Evolutionary conservation across 2,888 invertebrate genomes (phyloP).

Genomic region (Unio pictorum): DNA sequence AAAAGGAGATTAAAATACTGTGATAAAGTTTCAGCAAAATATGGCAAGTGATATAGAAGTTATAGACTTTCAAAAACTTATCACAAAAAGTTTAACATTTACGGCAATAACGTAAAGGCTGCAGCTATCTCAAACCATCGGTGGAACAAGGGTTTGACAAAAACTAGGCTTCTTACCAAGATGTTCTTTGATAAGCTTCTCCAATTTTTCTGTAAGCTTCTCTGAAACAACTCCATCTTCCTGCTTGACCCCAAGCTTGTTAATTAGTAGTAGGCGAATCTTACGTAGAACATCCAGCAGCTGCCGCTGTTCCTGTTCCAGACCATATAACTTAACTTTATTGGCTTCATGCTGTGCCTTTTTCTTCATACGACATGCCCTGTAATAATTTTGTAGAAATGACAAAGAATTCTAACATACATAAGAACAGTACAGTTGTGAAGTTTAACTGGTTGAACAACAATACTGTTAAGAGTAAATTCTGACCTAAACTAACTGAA

Average conservation of each 20-base stretch:
- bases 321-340: conserved; percentile 93
- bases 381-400: conserved; percentile 46
- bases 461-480: too few species aligned
- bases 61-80: too few species aligned
- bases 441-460: too few species aligned
- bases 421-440: too few species aligned
- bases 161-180: conserved; percentile 45
- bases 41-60: too few species aligned
- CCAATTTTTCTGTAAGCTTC: conserved; percentile 41
- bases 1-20: too few species aligned
- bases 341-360: conserved; percentile 99
- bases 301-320: conserved; percentile 96
- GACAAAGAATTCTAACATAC: background rate
- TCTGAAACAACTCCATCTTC: conserved; percentile 7
- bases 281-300: conserved; percentile 47
- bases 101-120: too few species aligned
- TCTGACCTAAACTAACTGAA: too few species aligned
- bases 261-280: conserved; percentile 42
- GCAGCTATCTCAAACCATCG: background rate
- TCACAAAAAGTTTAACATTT: too few species aligned
- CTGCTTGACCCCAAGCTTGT: conserved; percentile 7
- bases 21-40: too few species aligned
- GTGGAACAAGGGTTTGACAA: background rate
- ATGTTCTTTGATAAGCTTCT: conserved; percentile 45
- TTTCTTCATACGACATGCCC: conserved; percentile 97